Base-by-base conservation (phyloP, 2,888 invertebrate species). In the Drosophila paracracens region DNA sequence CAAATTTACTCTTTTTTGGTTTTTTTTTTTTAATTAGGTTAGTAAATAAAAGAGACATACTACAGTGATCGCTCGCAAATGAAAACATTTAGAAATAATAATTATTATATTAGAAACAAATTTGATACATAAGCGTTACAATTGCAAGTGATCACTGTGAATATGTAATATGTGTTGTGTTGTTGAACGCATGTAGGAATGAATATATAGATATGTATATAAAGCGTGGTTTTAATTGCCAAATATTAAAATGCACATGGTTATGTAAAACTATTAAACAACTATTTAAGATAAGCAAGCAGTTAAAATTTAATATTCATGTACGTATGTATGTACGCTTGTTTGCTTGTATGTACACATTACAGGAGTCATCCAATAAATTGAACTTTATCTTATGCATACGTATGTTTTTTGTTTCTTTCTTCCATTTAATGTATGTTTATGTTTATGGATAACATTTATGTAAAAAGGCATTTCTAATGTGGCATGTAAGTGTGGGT, bases 151-250 rank as follows among this genome's bases (percentile, higher is more conserved):
- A 57, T 8, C 16, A 57, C 57, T 64, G 54, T 59, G 59, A 59
- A 46, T 73, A 56, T 74, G 65, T 82, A 79, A 62, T 70, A 64
- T 57, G 36, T 69, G 56, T 76, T 25, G 53, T 54, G 25, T 46
- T 46, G 25, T 66, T 59, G 57, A 75, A 54, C 74, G 64, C 61
- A 77, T 80, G 61, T 74, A 63, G 74, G 13, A 57, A 56, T 68
- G 53, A 78, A 67, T 64, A 73, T 70, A 79, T 67, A 70, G 36
- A 73, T 68, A 54, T 80, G 62, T 70, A 64, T 66, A 72, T 60
- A 70, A 78, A 84, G 89, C 84, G 73, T 74, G 70, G 73, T 71
- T 88, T 73, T 75, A 71, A 83, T 70, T 75, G 89, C 75, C 83
- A 83, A 74, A 70, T 68, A 70, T 40, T 73, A 60, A 76, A 83